Evolutionary conservation across 2,113 vertebrate genomes (phyloP).

Genomic region (Chaetodon trifascialis): DNA sequence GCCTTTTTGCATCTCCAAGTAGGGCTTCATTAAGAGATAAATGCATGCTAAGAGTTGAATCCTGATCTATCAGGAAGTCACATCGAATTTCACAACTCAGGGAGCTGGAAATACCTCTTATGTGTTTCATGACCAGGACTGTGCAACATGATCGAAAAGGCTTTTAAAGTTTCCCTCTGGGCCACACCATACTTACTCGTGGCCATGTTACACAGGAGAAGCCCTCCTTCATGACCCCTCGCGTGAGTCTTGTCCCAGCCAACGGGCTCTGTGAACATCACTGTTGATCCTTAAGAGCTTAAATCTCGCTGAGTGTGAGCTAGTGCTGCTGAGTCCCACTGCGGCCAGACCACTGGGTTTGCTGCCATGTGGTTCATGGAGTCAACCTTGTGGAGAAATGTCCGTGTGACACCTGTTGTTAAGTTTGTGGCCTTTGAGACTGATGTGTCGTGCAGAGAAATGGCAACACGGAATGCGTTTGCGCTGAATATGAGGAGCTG

Average conservation of each 20-base stretch:
- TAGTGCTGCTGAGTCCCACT: conserved; percentile 14
- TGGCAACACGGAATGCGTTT: neutral
- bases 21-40: conserved; percentile 27
- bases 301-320: conserved; percentile 45
- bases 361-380: conserved; percentile 34
- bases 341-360: neutral
- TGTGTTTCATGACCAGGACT: conserved; percentile 18
- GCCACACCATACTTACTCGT: conserved; percentile 30
- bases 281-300: conserved; percentile 62
- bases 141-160: conserved; percentile 47
- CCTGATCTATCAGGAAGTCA: conserved; percentile 10
- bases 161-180: conserved; percentile 62
- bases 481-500: neutral
- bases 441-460: conserved; percentile 36
- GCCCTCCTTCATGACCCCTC: conserved; percentile 43
- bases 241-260: conserved; percentile 30
- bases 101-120: conserved; percentile 9
- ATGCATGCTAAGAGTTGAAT: neutral
- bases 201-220: conserved; percentile 34
- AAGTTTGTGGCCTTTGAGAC: conserved; percentile 21
- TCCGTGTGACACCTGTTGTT: conserved; percentile 52
- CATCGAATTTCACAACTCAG: neutral
- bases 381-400: conserved; percentile 38
- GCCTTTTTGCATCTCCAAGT: conserved; percentile 19
- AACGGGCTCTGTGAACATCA: conserved; percentile 27